Percentiles rank a stretch among this genome's conserved stretches.
Evolutionary conservation across 2,113 vertebrate genomes (phyloP).

Genomic region (Carassius gibelio): DNA sequence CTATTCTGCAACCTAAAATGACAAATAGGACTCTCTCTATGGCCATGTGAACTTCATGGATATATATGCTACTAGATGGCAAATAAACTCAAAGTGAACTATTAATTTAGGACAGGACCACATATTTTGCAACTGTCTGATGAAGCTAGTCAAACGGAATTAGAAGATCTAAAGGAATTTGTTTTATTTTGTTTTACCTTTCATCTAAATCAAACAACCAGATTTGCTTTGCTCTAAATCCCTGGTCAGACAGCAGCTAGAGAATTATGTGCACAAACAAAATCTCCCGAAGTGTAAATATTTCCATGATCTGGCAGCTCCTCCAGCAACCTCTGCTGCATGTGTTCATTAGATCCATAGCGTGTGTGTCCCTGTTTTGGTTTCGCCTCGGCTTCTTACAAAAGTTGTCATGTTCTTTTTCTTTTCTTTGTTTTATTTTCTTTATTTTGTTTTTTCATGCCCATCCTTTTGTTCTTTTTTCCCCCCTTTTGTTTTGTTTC

Average conservation of each 20-base stretch:
- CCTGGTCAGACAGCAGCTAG: constrained; percentile 93
- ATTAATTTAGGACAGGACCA: neutral
- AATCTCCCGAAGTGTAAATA: constrained; percentile 62
- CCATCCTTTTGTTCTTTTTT: constrained; percentile 90
- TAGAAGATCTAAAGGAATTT: neutral
- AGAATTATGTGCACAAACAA: neutral
- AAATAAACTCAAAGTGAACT: neutral
- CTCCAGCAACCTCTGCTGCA: constrained; percentile 96
- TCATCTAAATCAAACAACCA: neutral
- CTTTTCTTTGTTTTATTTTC: constrained; percentile 65
- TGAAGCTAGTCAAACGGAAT: neutral
- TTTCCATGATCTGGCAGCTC: constrained; percentile 79
- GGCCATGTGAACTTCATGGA: neutral
- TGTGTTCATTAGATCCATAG: constrained; percentile 89
- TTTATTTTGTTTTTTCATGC: constrained; percentile 82
- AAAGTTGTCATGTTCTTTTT: constrained; percentile 87
- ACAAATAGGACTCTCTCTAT: neutral
- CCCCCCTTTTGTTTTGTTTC: constrained; percentile 65
- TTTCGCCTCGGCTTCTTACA: constrained; percentile 84
- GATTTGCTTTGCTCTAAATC: constrained; percentile 64
- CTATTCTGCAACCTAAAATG: neutral
- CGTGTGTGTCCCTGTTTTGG: constrained; percentile 73
- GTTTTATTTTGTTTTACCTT: neutral
- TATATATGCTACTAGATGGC: neutral
- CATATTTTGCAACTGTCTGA: neutral